Percentiles rank a stretch among this genome's conserved stretches.
Evolutionary conservation across 1,140 invertebrate species (phyloP).

Genomic region (Octopus sinensis): DNA sequence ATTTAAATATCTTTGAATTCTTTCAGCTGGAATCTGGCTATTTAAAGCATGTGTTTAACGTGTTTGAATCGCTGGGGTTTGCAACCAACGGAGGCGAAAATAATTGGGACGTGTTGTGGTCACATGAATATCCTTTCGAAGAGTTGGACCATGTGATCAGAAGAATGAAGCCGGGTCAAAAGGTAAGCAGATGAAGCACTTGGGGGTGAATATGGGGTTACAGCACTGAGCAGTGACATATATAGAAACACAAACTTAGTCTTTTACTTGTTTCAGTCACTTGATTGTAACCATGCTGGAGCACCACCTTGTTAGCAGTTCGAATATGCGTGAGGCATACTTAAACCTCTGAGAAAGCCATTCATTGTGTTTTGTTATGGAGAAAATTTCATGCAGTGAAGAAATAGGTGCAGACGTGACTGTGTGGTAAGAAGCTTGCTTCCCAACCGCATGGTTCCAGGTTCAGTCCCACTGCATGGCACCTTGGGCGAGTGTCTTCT

Average conservation of each 20-base stretch:
- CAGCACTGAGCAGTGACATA: neutral
- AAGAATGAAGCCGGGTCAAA: slow-evolving; percentile 71
- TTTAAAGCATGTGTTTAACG: slow-evolving; percentile 74
- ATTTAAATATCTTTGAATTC: too few species aligned
- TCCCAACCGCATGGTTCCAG: too few species aligned
- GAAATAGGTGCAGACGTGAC: too few species aligned
- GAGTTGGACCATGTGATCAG: slow-evolving; percentile 63
- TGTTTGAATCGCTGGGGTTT: slow-evolving; percentile 74
- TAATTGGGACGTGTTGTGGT: slow-evolving; percentile 87
- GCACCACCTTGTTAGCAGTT: neutral
- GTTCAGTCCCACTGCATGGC: too few species aligned
- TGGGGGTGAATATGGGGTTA: neutral
- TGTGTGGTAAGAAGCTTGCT: too few species aligned
- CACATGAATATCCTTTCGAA: slow-evolving; percentile 87
- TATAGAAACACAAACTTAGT: neutral
- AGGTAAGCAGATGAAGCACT: slow-evolving; percentile 45
- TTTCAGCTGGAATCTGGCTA: slow-evolving; percentile 65
- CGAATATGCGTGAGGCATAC: neutral
- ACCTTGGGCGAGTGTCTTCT: too few species aligned
- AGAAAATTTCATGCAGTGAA: too few species aligned
- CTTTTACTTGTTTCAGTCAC: too few species aligned
- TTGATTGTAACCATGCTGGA: neutral
- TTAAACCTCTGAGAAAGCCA: neutral
- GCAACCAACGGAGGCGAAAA: slow-evolving; percentile 61
- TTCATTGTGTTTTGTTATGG: neutral